Percentiles rank a stretch among this genome's conserved stretches.
phyloP scores from a whole-genome alignment of 2,113 vertebrate genomes.

The Esox niger region DNA sequence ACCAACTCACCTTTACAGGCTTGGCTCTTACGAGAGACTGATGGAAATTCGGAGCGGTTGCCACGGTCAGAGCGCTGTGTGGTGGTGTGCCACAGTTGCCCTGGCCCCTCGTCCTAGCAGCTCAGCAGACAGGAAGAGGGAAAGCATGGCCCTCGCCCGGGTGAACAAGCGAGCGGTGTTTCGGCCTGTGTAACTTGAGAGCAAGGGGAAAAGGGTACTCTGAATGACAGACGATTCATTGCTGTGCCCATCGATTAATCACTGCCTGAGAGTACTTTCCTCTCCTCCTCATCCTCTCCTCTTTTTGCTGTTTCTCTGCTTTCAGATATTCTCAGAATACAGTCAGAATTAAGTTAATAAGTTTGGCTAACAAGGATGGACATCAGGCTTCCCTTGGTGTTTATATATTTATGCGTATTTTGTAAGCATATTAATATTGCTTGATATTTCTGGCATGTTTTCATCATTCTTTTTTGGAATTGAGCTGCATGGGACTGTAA shows the following conservation, averaged over 20 bases:
- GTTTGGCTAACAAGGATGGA: slow-evolving; percentile 38
- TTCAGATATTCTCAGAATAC: not conserved
- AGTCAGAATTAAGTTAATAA: slow-evolving; percentile 16
- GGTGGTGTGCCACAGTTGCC: slow-evolving; percentile 11
- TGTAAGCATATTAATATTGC: slow-evolving; percentile 55
- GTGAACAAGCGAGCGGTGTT: slow-evolving; percentile 45
- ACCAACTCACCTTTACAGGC: slow-evolving; percentile 55
- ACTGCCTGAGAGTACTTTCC: slow-evolving; percentile 20
- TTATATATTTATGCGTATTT: slow-evolving; percentile 35
- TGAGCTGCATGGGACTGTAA: slow-evolving; percentile 66
- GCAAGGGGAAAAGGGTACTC: slow-evolving; percentile 32
- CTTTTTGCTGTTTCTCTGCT: not conserved
- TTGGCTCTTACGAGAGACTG: slow-evolving; percentile 56
- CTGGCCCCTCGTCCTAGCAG: slow-evolving; percentile 47
- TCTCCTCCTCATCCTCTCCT: slow-evolving; percentile 17
- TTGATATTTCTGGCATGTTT: slow-evolving; percentile 79
- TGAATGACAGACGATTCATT: slow-evolving; percentile 58
- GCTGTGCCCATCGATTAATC: slow-evolving; percentile 52
- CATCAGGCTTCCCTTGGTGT: slow-evolving; percentile 74
- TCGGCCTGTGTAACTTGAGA: slow-evolving; percentile 56
- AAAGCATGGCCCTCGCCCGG: slow-evolving; percentile 43
- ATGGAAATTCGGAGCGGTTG: slow-evolving; percentile 56
- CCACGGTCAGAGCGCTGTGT: slow-evolving; percentile 59
- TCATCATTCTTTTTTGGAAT: slow-evolving; percentile 8
- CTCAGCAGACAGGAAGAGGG: slow-evolving; percentile 61